phyloP scores from a whole-genome alignment of 2,797 vertebrate genomes.

The Holocentrus rufus region DNA sequence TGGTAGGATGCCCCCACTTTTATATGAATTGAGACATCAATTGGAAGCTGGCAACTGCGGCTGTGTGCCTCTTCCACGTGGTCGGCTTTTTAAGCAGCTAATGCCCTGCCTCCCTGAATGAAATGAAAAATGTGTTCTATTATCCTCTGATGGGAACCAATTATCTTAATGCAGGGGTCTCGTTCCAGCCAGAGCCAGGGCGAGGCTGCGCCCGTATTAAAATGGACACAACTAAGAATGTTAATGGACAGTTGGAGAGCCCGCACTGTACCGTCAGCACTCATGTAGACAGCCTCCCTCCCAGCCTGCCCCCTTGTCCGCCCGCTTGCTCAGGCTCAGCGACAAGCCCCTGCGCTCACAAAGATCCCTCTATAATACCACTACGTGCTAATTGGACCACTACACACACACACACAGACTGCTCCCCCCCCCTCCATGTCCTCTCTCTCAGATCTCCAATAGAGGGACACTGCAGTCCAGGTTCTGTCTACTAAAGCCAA shows the following conservation, averaged over 20 bases:
- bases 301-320: conserved; percentile 35
- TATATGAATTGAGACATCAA: conserved; percentile 36
- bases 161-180: conserved; percentile 68
- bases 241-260: conserved; percentile 68
- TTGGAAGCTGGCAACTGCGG: conserved; percentile 40
- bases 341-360: conserved; percentile 52
- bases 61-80: conserved; percentile 12
- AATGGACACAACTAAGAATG: conserved; percentile 60
- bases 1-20: conserved; percentile 24
- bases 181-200: conserved; percentile 30
- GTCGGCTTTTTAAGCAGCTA: conserved; percentile 40
- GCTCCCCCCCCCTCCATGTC: conserved; percentile 4
- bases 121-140: conserved; percentile 60
- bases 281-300: conserved; percentile 40
- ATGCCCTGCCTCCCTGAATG: conserved; percentile 42
- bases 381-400: conserved; percentile 60
- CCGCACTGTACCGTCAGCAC: conserved; percentile 32
- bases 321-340: conserved; percentile 54
- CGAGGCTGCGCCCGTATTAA: conserved; percentile 50
- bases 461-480: background rate
- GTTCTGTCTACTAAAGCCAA: conserved; percentile 1
- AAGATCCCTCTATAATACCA: conserved; percentile 62
- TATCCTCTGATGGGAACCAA: conserved; percentile 66
- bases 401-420: conserved; percentile 46
- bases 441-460: conserved; percentile 20